These are phyloP conservation scores for Falco peregrinus DNA, from an alignment of 2,797 vertebrate genomes.

Conservation along the genomic window DNA sequence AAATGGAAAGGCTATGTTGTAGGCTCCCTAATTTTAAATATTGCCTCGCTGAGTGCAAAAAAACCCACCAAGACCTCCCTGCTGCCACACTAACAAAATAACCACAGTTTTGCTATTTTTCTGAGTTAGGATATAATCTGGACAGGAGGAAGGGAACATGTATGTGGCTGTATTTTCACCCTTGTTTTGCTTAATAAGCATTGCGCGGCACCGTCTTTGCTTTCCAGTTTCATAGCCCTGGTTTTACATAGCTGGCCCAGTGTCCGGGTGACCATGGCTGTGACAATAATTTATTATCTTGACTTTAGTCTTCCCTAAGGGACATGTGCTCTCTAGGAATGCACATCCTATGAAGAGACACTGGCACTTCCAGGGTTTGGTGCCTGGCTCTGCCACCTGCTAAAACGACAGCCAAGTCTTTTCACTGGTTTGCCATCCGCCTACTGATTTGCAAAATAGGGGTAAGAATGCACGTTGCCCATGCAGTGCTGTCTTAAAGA, in stretches of 20 bases:
- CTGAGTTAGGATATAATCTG: background rate
- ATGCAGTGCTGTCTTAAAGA: background rate
- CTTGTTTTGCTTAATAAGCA: background rate
- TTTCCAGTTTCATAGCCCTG: background rate
- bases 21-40: constrained; percentile 53
- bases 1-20: constrained; percentile 8
- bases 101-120: background rate
- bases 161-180: background rate
- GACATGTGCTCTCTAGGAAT: background rate
- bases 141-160: background rate
- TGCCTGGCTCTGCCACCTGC: background rate
- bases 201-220: background rate
- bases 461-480: background rate
- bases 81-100: constrained; percentile 22
- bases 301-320: background rate
- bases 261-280: background rate
- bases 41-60: background rate
- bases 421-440: background rate
- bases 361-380: background rate
- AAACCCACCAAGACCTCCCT: constrained; percentile 3
- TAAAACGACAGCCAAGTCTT: background rate
- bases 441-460: background rate
- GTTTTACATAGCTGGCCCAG: background rate
- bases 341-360: background rate
- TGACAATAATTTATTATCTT: background rate